Base-by-base conservation (phyloP, 2,797 vertebrate species). In the Dendrocincla tyrannina region DNA sequence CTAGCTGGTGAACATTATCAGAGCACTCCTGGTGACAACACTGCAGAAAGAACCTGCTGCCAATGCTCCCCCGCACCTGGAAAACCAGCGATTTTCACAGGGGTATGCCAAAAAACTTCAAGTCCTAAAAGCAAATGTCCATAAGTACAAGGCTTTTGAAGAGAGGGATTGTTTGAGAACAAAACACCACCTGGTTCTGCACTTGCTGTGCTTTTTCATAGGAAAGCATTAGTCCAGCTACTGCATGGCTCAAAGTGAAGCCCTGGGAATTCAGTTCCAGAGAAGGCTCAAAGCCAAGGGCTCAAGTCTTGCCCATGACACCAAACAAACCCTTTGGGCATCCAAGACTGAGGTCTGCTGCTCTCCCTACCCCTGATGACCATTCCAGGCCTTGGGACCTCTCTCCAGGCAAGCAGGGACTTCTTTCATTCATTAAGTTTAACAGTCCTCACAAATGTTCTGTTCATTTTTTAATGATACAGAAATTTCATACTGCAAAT, bases 401-500 rank as follows among this genome's bases (percentile, higher is more conserved):
- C 25, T 13, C 70, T 83, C 24, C 44, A 74, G 60, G 67, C 25
- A 87, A 18, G 28, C 7, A 4, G 39, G 12, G 56, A 50, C 30
- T 44, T 89, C 37, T 49, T 86, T 82, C 12, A 63, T 42, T 47
- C 73, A 70, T 37, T 70, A 50, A 67, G 5, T 23, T 89, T 64
- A n/a, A 42, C 30, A 70, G 66, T 23, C 33, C 33, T 88, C 74
- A 85, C 42, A 77, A 82, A 79, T n/a, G 52, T 73, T 87, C 47
- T 74, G 59, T 77, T 89, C n/a, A 24, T 77, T 91, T 78, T 72
- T 80, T 70, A 85, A 87, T 91, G 49, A 60, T 47, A 37, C 28
- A 63, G 42, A 66, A 92, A 88, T 73, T 60, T 88, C 83, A 47
- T 52, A 55, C 42, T 95, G 67, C 25, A 93, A 91, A 95, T 94